Base-by-base conservation (phyloP, 2,113 vertebrate genomes). In the Oxygymnocypris stewartii region DNA sequence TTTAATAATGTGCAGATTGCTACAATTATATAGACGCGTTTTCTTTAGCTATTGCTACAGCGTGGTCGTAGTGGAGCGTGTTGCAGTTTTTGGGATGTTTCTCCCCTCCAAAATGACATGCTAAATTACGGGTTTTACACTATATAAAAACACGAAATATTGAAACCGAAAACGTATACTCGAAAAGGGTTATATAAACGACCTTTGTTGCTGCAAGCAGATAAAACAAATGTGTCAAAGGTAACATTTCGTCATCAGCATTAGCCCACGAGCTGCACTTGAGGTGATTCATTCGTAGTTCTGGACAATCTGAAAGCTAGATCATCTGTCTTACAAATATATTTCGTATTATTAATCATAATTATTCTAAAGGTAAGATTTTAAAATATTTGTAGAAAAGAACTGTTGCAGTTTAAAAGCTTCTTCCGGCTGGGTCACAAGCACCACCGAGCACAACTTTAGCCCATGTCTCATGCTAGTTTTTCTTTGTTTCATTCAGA, bases 191-290 rank as follows among this genome's bases (percentile, higher is more conserved):
- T 47, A 6, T n/a, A 40, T n/a, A 40, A 40, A 16, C 40, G 42
- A 67, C 59, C 61, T 69, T 67, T 82, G 80, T 14, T 35, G 14
- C 9, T 20, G 42, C 28, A 16, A 18, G 57, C 57, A 14, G 37
- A 65, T 0, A 40, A 31, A 59, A 42, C 76, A 35, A 37, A 3
- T 35, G 61, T 69, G 42, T 49, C 80, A 82, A 67, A 82, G 80
- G 80, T 69, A 31, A 31, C 10, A 49, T 82, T 82, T 82, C 80
- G 5, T 82, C 61, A 82, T 35, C 40, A 69, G 13, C 25, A 8
- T 18, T 31, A 31, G 14, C 4, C 31, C 49, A 0, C 3, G 37
- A 73, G 49, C 16, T 31, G 6, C n/a, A 61, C 54, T 59, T 47
- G 0, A 1, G 1, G 16, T 74, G 4, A 7, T 42, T 20, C 20